Evolutionary conservation across 2,113 vertebrate genomes (phyloP), one percentile per base, ranked within the genome.

Genomic region (Phylloscopus whistleri): DNA sequence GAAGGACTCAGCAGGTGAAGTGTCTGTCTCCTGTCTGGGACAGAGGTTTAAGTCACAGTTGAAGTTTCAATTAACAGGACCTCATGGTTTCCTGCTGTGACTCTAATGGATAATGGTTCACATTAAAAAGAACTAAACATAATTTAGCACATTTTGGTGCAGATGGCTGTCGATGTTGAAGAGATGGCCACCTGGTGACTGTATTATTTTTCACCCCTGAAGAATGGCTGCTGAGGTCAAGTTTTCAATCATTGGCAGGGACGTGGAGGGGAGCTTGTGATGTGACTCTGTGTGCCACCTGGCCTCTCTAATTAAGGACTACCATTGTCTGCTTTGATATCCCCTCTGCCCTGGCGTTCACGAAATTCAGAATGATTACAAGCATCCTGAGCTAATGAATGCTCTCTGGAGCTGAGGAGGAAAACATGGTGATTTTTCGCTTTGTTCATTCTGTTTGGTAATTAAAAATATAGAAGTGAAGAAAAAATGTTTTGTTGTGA

Each of bases 281-380:
- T 89, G 83, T 93, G 92, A 75, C 89, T 96, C 89, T 88, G 75
- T 53, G 31, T 93, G 91, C 95, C 95, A 97, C 96, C 97, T 98
- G 97, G 84, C 96, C 90, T 95, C 51, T 60, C 90, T 97, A 94
- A 98, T 98, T 97, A 97, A 86, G 87, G 84, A 35, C 89, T 93
- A 74, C 66, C 88, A 75, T 96, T 91, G 96, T 96, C 95, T 97
- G 91, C 93, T 97, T 93, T 94, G 85, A 90, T 92, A 84, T 87
- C 68, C 93, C 84, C 83, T 91, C 95, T 93, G 90, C 95, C 93
- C 73, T 27, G 46, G 60, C 44, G 26, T 90, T 91, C 89, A 90
- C 72, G 59, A 80, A 77, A 94, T 78, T 84, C 74, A 39, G 24
- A 49, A 14, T 88, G 75, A 96, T 96, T 93, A 63, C 68, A 68